Conservation (phyloP, 2,113 vertebrate species). For the Choloepus hoffmanni region DNA sequence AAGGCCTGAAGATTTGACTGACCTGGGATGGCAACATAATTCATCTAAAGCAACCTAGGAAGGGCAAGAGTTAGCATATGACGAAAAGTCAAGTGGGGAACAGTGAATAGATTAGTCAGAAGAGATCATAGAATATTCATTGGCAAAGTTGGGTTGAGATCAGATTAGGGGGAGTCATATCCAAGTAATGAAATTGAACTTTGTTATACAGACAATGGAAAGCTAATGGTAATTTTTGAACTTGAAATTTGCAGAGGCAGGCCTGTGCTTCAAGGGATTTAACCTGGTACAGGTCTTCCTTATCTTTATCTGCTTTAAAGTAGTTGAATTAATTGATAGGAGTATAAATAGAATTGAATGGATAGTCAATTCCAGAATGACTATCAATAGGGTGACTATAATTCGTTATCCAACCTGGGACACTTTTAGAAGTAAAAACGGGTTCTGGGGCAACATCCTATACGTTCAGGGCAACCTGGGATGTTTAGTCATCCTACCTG, state of each 20-base stretch:
- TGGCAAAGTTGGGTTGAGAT: not conserved
- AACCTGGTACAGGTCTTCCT: not conserved
- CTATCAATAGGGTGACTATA: not conserved
- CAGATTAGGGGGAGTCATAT: not conserved
- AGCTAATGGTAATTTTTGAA: not conserved
- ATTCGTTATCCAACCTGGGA: not conserved
- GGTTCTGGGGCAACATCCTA: not conserved
- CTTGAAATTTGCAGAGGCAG: not conserved
- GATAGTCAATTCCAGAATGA: not conserved
- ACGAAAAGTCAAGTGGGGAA: not conserved
- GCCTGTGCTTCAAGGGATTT: not conserved
- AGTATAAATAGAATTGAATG: not conserved
- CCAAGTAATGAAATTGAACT: not conserved
- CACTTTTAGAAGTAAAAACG: not conserved
- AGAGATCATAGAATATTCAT: not conserved
- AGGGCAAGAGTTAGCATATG: not conserved
- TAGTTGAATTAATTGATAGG: slow-evolving; percentile 39
- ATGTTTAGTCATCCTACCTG: not conserved
- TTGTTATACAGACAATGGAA: not conserved
- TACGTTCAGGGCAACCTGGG: not conserved
- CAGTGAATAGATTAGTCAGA: not conserved
- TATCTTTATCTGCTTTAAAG: not conserved
- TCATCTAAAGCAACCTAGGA: not conserved
- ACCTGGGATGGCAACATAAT: not conserved
- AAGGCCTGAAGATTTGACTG: not conserved